A percentile compares a stretch with the other conserved stretches of the same genome.
phyloP scores from a whole-genome alignment of 53 echinoderm and acorn worm genomes.

The Glandiceps talaboti region DNA sequence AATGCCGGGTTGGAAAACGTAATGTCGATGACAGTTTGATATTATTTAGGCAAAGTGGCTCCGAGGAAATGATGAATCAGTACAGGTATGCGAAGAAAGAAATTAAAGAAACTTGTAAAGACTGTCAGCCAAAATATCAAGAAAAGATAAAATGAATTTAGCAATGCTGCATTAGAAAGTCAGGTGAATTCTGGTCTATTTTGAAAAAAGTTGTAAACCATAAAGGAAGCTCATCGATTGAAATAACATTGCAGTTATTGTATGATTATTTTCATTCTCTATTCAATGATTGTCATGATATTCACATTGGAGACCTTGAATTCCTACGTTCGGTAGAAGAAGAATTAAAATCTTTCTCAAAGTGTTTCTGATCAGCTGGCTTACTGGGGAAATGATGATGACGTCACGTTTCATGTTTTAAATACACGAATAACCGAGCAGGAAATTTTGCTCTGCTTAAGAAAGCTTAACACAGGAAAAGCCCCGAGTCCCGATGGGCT shows the following conservation, averaged over 20 bases:
- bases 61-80: too few relatives aligned
- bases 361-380: neutral
- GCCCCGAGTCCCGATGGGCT: neutral
- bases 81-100: too few relatives aligned
- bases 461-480: neutral
- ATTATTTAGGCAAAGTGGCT: too few relatives aligned
- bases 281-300: neutral
- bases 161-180: neutral
- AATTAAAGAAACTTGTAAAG: too few relatives aligned
- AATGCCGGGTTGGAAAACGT: too few relatives aligned
- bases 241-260: neutral
- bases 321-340: neutral
- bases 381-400: neutral
- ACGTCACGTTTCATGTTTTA: too few relatives aligned
- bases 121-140: too few relatives aligned
- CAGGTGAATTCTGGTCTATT: neutral
- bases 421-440: neutral
- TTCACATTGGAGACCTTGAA: neutral
- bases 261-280: neutral
- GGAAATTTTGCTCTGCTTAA: neutral
- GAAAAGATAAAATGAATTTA: too few relatives aligned
- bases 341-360: neutral
- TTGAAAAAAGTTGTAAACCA: too few relatives aligned
- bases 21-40: too few relatives aligned
- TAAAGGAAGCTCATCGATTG: too few relatives aligned